These are phyloP conservation scores for Sprattus sprattus DNA, from an alignment of 2,113 vertebrate species.

Conservation along the genomic window DNA sequence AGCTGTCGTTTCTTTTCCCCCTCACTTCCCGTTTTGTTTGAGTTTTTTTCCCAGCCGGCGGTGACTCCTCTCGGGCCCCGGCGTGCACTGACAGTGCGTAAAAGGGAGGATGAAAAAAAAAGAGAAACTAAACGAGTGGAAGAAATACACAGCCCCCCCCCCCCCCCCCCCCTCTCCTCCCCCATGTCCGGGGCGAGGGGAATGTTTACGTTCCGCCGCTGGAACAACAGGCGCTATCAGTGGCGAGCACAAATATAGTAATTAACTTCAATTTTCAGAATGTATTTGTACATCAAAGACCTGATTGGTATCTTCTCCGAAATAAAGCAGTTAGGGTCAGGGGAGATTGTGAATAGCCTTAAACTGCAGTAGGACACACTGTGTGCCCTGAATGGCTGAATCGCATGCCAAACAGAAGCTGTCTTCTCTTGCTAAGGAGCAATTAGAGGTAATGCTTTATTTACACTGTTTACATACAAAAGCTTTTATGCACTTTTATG, in stretches of 20 bases:
- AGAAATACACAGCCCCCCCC: conserved; percentile 45
- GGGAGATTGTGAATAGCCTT: conserved; percentile 67
- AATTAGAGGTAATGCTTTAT: conserved; percentile 78
- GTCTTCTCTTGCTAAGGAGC: conserved; percentile 74
- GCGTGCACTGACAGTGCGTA: conserved; percentile 61
- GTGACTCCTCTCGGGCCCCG: conserved; percentile 33
- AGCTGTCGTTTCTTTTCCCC: conserved; percentile 31
- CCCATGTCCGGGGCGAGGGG: conserved; percentile 63
- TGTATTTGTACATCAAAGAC: conserved; percentile 77
- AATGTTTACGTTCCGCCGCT: conserved; percentile 69
- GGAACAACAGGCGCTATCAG: conserved; percentile 67
- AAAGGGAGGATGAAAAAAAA: conserved; percentile 64
- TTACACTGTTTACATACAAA: conserved; percentile 78
- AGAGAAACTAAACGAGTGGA: conserved; percentile 52
- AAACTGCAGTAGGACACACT: conserved; percentile 59
- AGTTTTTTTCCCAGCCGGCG: conserved; percentile 38
- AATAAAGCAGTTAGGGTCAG: conserved; percentile 76
- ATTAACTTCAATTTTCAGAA: conserved; percentile 76
- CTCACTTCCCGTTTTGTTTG: not conserved
- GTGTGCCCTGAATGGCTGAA: conserved; percentile 64
- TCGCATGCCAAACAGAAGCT: conserved; percentile 68
- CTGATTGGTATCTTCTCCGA: conserved; percentile 68
- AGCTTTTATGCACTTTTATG: conserved; percentile 74
- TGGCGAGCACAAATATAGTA: conserved; percentile 72
- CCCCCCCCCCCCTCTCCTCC: conserved; percentile 55